A percentile compares a stretch with the other conserved stretches of the same genome.
These are phyloP conservation scores for Sciurus vulgaris DNA, from an alignment of 2,797 vertebrate genomes.

Conservation along the genomic window DNA sequence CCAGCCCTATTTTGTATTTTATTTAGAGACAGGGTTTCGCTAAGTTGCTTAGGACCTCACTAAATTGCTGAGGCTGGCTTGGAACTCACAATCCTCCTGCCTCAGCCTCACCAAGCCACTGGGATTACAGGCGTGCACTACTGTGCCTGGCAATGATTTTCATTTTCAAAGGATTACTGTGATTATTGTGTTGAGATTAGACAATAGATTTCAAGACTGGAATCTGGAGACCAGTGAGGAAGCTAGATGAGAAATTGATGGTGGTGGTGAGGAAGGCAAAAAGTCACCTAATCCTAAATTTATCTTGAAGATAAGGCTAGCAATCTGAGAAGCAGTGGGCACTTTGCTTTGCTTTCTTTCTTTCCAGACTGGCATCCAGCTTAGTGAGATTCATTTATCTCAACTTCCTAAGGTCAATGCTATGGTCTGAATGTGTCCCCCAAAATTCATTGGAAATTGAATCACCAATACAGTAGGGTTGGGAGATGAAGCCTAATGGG, in stretches of 20 bases:
- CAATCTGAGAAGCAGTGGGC: not conserved
- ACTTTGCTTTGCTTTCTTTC: constrained; percentile 17
- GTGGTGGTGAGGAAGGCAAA: not conserved
- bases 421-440: not conserved
- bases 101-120: not conserved
- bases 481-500: not conserved
- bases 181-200: not conserved
- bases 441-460: not conserved
- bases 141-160: not conserved
- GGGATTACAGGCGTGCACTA: not conserved
- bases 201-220: not conserved
- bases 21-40: too few species aligned
- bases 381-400: constrained; percentile 36
- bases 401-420: not conserved
- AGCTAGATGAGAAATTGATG: not conserved
- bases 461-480: not conserved
- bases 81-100: not conserved
- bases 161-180: not conserved
- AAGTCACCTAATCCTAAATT: not conserved
- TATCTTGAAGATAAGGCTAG: constrained; percentile 13
- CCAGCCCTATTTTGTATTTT: too few species aligned
- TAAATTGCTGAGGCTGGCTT: not conserved
- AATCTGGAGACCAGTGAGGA: constrained; percentile 14
- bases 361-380: not conserved
- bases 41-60: too few species aligned